Evolutionary conservation across 92 coral and sea anemone species (phyloP).

Genomic region (Scolanthus callimorphus): DNA sequence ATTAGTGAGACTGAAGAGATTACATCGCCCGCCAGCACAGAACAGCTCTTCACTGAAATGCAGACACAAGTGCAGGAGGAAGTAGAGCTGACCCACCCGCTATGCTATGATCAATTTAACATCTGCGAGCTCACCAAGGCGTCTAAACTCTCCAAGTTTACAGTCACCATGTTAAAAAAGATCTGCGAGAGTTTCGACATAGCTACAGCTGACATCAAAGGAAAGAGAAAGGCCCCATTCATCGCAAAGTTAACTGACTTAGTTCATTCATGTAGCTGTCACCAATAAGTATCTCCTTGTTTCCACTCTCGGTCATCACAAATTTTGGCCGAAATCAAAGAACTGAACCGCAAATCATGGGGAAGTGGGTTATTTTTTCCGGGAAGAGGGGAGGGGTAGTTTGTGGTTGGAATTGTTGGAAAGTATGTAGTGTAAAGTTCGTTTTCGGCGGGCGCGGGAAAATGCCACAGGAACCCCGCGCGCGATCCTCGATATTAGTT

Average conservation of each 20-base stretch:
- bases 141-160: not conserved
- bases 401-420: too few relatives aligned
- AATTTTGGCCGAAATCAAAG: too few relatives aligned
- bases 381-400: too few relatives aligned
- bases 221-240: not conserved
- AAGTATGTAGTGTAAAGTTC: too few relatives aligned
- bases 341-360: too few relatives aligned
- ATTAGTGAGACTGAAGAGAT: not conserved
- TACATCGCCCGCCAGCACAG: conserved; percentile 14
- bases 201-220: conserved; percentile 4
- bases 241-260: not conserved
- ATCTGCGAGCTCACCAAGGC: conserved; percentile 36
- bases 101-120: conserved; percentile 30
- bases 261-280: conserved; percentile 2
- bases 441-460: too few relatives aligned
- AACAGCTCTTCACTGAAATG: conserved; percentile 18
- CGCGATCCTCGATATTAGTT: too few relatives aligned
- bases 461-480: too few relatives aligned
- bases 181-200: conserved; percentile 1
- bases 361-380: too few relatives aligned
- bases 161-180: not conserved
- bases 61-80: conserved; percentile 23
- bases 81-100: conserved; percentile 41
- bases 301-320: too few relatives aligned
- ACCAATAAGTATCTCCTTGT: too few relatives aligned